These are phyloP conservation scores for Acleris sparsana DNA, from an alignment of 2,888 invertebrate species.

Conservation along the genomic window DNA sequence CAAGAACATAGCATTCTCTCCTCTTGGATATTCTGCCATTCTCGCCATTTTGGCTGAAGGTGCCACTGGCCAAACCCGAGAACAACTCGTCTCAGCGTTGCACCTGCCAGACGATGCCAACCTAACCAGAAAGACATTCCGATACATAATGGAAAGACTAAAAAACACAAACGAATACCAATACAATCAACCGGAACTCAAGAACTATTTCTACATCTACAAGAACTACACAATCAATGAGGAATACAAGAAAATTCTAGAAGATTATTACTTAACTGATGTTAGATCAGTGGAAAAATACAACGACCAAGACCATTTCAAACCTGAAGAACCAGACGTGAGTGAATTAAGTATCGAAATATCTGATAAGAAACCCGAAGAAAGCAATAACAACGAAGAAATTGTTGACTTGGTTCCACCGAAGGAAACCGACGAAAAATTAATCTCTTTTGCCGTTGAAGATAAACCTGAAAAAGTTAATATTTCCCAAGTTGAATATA, in stretches of 20 bases:
- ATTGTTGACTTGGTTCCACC: constrained; percentile 65
- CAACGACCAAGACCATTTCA: constrained; percentile 57
- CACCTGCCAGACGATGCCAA: constrained; percentile 80
- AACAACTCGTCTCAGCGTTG: constrained; percentile 82
- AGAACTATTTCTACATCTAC: constrained; percentile 87
- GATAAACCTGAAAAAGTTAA: constrained; percentile 75
- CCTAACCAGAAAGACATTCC: constrained; percentile 74
- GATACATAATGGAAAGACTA: constrained; percentile 76
- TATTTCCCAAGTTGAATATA: constrained; percentile 61
- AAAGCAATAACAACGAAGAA: constrained; percentile 57
- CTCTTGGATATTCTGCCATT: constrained; percentile 85
- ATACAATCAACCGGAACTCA: constrained; percentile 83
- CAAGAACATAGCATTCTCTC: constrained; percentile 85
- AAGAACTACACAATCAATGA: constrained; percentile 85
- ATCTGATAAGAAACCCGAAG: constrained; percentile 59
- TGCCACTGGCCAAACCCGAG: constrained; percentile 83
- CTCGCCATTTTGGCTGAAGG: constrained; percentile 86
- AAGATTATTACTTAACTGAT: constrained; percentile 85
- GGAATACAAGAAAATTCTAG: constrained; percentile 82
- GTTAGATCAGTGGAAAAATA: constrained; percentile 83
- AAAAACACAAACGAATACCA: constrained; percentile 76
- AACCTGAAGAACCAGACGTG: constrained; percentile 57
- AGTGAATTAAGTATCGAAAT: constrained; percentile 61
- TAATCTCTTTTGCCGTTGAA: constrained; percentile 78
- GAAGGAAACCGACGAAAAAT: constrained; percentile 80